Evolutionary conservation across 2,888 invertebrate species (phyloP).

Genomic region (Hypselothyrea guttata): DNA sequence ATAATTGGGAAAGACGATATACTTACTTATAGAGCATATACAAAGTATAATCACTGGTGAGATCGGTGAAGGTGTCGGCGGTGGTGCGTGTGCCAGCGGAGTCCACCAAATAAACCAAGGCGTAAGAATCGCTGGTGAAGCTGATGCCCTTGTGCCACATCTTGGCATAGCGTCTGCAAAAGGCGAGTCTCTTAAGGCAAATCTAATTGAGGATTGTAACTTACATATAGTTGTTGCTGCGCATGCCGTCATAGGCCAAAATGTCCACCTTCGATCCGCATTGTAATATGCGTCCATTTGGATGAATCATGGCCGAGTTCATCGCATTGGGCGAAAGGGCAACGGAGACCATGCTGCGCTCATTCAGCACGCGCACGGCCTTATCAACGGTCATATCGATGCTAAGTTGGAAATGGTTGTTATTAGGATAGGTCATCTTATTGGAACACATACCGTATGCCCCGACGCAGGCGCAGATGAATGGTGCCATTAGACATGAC

Average conservation of each 20-base stretch:
- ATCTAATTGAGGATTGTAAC: slow-evolving; percentile 28
- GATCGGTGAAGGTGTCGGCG: slow-evolving; percentile 92
- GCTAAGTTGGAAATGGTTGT: slow-evolving; percentile 79
- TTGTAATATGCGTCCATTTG: slow-evolving; percentile 93
- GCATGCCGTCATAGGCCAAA: slow-evolving; percentile 90
- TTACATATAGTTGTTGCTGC: slow-evolving; percentile 89
- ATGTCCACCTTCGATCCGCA: slow-evolving; percentile 94
- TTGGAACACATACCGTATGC: slow-evolving; percentile 84
- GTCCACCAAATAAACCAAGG: slow-evolving; percentile 93
- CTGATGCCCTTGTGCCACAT: slow-evolving; percentile 97
- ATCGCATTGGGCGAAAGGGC: slow-evolving; percentile 90
- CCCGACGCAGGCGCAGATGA: slow-evolving; percentile 89
- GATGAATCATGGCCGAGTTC: slow-evolving; percentile 91
- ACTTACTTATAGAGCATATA: slow-evolving; percentile 90
- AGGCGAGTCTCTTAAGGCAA: neutral
- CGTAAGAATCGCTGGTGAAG: slow-evolving; percentile 93
- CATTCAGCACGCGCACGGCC: slow-evolving; percentile 87
- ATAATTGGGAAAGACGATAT: too few species aligned
- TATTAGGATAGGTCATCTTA: too few species aligned
- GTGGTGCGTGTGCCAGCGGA: slow-evolving; percentile 94
- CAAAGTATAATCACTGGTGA: slow-evolving; percentile 92
- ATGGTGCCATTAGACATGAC: slow-evolving; percentile 91
- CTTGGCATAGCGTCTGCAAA: slow-evolving; percentile 88
- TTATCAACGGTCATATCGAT: slow-evolving; percentile 91
- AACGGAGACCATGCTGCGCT: slow-evolving; percentile 88